Evolutionary conservation across 2,797 vertebrate species (phyloP).

Genomic region (Mus caroli): DNA sequence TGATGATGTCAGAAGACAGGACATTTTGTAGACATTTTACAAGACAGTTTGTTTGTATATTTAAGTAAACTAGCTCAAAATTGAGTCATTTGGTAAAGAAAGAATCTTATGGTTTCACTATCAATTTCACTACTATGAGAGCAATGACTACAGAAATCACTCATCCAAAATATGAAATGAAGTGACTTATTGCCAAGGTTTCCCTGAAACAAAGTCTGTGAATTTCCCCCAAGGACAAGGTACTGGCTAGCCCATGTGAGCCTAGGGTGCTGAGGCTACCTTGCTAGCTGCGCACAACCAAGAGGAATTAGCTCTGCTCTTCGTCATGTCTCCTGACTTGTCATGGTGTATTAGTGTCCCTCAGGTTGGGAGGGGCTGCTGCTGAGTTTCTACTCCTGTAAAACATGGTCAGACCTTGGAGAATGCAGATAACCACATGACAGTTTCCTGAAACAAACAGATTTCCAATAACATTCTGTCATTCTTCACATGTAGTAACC

Average conservation of each 20-base stretch:
- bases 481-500: neutral
- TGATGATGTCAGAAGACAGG: neutral
- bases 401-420: constrained; percentile 10
- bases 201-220: constrained; percentile 15
- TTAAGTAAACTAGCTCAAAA: neutral
- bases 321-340: neutral
- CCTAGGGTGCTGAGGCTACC: neutral
- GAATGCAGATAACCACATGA: neutral
- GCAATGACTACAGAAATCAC: constrained; percentile 42
- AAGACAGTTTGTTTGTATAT: neutral
- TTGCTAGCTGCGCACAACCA: constrained; percentile 11
- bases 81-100: neutral
- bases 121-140: constrained; percentile 5
- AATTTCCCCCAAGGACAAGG: constrained; percentile 20
- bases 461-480: neutral
- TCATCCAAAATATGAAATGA: neutral
- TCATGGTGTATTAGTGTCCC: neutral
- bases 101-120: neutral
- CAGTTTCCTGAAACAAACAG: neutral
- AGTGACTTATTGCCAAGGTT: constrained; percentile 5
- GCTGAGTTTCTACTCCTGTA: neutral
- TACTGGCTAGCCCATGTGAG: neutral
- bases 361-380: neutral
- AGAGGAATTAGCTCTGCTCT: neutral
- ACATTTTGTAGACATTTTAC: too few relatives aligned